Base-by-base conservation (phyloP, 37 sponge, comb jelly and placozoan species). In the Aplysina aerophoba region DNA sequence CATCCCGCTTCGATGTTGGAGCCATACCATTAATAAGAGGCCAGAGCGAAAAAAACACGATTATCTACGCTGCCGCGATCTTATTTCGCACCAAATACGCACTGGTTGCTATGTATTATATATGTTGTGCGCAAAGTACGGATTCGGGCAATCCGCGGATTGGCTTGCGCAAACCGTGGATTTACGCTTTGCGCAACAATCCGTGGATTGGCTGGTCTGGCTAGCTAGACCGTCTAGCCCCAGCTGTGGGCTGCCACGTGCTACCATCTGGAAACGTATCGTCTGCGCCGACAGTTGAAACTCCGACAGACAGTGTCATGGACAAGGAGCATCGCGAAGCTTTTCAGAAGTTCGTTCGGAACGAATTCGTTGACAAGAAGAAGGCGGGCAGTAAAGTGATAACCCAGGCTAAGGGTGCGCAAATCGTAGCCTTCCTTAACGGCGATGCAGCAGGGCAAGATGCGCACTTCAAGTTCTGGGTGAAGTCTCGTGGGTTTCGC, bases 391-490 rank as follows among this genome's bases (percentile, higher is more conserved):
- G 64, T 14, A 62, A 62, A 14, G 64, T 62, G 28, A n/a, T 62
- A 62, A 62, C 64, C 64, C 4, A 62, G 64, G 64, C 64, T 3
- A 62, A 62, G 64, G 64, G 64, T 62, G 64, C 64, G 2, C 28
- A 13, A 62, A 62, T 62, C 64, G 12, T 14, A 62, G 64, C 64
- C 64, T 62, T 62, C 64, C 64, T 62, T 4, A 62, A 14, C 11
- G 64, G 11, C 4, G 64, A 62, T 62, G 12, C 64, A 62, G 64
- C 64, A 62, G 64, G 64, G 12, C 4, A 62, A 62, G 64, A 62
- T 62, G 64, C 64, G 24, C 27, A 62, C 64, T 62, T 62, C 64
- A 62, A 62, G 24, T 62, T 62, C 64, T 62, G 64, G 64, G 64
- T 62, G 64, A 62, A 62, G 64, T 62, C 64, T 62, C 64, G 64